Percentiles rank a stretch among this genome's conserved stretches.
Evolutionary conservation across 2,797 vertebrate genomes (phyloP).

Genomic region (Phrynocephalus forsythii): DNA sequence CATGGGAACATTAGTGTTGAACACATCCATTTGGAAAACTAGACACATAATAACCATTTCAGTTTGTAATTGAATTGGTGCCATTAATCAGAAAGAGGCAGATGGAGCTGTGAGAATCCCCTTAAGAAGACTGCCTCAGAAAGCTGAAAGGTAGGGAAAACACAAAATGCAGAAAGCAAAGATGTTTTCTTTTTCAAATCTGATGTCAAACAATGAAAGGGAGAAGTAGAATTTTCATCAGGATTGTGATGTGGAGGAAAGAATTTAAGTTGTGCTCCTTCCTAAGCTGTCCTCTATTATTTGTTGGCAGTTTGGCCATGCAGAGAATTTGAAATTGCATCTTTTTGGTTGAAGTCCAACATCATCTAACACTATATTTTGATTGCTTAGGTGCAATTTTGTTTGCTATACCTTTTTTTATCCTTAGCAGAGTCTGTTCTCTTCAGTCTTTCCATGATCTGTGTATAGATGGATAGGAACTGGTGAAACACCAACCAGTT

Average conservation of each 20-base stretch:
- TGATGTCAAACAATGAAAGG: not conserved
- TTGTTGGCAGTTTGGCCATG: no score
- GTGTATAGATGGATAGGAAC: not conserved
- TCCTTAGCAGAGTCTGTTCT: not conserved
- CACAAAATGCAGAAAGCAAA: not conserved
- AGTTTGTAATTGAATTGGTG: not conserved
- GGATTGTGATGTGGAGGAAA: not conserved
- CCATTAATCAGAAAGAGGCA: slow-evolving; percentile 4
- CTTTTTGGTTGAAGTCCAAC: not conserved
- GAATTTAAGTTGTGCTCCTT: not conserved
- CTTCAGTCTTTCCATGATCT: not conserved
- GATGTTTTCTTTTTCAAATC: not conserved
- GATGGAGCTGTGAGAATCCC: slow-evolving; percentile 13
- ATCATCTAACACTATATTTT: not conserved
- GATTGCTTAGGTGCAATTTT: not conserved
- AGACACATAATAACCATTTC: slow-evolving; percentile 17
- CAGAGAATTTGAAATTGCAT: not conserved
- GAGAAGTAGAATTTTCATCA: not conserved
- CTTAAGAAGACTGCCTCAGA: not conserved
- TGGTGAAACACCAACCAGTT: not conserved
- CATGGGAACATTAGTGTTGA: slow-evolving; percentile 15
- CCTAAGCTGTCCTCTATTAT: not conserved
- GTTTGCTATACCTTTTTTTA: not conserved
- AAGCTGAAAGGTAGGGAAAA: not conserved
- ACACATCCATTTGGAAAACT: slow-evolving; percentile 9